These are phyloP conservation scores for Tor tambroides DNA, from an alignment of 2,113 vertebrate genomes.

Conservation along the genomic window DNA sequence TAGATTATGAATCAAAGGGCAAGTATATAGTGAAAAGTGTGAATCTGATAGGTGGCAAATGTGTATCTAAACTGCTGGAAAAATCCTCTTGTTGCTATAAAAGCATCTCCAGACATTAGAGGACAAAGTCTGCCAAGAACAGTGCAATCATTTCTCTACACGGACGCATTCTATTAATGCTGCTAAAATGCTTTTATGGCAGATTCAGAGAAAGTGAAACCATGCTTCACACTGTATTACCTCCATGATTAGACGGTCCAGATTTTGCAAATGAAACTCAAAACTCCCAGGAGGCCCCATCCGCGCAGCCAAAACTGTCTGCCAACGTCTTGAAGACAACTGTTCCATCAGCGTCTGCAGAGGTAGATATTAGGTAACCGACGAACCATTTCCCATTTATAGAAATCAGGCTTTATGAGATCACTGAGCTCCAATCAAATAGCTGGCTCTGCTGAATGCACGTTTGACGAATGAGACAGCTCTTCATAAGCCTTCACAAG, in stretches of 20 bases:
- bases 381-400: constrained; percentile 37
- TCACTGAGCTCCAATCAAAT: neutral
- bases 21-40: neutral
- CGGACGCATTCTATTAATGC: neutral
- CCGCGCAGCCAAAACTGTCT: constrained; percentile 27
- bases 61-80: neutral
- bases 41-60: constrained; percentile 11
- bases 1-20: neutral
- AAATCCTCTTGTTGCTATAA: constrained; percentile 26
- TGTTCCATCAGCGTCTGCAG: constrained; percentile 47
- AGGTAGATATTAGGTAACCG: constrained; percentile 37
- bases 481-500: constrained; percentile 13
- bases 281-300: constrained; percentile 16
- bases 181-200: constrained; percentile 18
- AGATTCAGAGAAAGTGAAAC: constrained; percentile 6
- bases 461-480: constrained; percentile 42
- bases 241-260: neutral
- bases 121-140: neutral
- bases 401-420: constrained; percentile 32
- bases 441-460: neutral
- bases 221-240: neutral
- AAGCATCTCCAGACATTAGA: neutral
- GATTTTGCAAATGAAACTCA: constrained; percentile 30
- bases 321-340: constrained; percentile 30
- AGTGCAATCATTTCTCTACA: neutral